phyloP scores from a whole-genome alignment of 2,797 vertebrate species.

The Gallinago solitaria region DNA sequence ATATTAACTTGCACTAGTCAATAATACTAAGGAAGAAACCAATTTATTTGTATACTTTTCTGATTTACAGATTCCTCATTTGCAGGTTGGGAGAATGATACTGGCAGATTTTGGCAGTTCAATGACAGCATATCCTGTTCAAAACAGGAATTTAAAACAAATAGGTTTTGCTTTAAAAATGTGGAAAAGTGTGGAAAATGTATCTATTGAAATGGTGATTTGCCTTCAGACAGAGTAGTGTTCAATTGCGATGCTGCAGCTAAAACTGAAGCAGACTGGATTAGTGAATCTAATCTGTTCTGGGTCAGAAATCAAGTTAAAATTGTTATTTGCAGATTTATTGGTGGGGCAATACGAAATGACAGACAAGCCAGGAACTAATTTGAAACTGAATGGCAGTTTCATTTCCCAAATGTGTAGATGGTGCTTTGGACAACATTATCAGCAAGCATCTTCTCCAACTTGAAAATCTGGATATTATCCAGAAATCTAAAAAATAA shows the following conservation, averaged over 20 bases:
- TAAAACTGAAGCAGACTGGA: not conserved
- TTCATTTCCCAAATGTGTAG: not conserved
- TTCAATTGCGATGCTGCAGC: not conserved
- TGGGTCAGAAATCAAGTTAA: not conserved
- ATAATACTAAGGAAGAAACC: not conserved
- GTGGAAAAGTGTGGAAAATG: not conserved
- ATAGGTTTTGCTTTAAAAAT: no score
- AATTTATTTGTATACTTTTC: not conserved
- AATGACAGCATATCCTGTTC: not conserved
- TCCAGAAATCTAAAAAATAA: not conserved
- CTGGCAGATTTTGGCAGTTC: not conserved
- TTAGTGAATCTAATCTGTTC: not conserved
- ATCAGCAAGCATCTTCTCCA: not conserved
- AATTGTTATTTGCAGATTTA: not conserved
- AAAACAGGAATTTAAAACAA: not conserved
- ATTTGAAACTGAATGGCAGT: not conserved
- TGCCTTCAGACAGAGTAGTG: not conserved
- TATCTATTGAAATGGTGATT: not conserved
- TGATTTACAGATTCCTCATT: not conserved
- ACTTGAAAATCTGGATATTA: not conserved
- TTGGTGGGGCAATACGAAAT: not conserved
- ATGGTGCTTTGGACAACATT: not conserved
- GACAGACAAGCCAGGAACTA: not conserved
- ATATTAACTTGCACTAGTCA: not conserved
- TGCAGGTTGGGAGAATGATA: not conserved